Evolutionary conservation across 2,113 vertebrate genomes (phyloP).

Genomic region (Alosa alosa): DNA sequence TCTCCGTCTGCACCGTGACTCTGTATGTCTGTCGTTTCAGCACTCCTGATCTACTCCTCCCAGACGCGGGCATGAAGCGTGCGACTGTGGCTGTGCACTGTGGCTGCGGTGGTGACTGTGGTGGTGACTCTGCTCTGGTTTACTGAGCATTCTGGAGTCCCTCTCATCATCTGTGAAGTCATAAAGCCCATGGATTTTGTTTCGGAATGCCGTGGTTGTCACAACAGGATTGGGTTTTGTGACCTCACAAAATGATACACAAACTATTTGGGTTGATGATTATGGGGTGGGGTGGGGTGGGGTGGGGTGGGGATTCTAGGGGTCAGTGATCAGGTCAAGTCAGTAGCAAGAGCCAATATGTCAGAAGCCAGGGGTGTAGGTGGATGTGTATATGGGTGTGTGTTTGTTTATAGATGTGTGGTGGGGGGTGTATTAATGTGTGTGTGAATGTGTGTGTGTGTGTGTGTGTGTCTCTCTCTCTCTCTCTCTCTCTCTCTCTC

Average conservation of each 20-base stretch:
- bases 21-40: background rate
- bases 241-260: background rate
- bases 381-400: background rate
- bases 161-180: background rate
- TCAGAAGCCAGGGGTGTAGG: too few relatives aligned
- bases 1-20: background rate
- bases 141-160: background rate
- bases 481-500: too few relatives aligned
- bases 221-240: background rate
- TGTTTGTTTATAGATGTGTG: background rate
- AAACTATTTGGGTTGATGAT: too few relatives aligned
- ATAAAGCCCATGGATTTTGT: background rate
- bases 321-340: too few relatives aligned
- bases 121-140: background rate
- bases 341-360: too few relatives aligned
- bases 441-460: too few relatives aligned
- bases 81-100: background rate
- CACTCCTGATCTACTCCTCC: background rate
- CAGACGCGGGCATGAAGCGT: background rate
- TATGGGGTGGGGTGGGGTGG: too few relatives aligned
- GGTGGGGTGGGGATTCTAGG: too few relatives aligned
- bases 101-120: background rate
- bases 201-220: background rate
- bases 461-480: too few relatives aligned
- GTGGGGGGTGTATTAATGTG: too few relatives aligned